Evolutionary conservation across 2,113 vertebrate genomes (phyloP).

Genomic region (Serilophus lunatus): DNA sequence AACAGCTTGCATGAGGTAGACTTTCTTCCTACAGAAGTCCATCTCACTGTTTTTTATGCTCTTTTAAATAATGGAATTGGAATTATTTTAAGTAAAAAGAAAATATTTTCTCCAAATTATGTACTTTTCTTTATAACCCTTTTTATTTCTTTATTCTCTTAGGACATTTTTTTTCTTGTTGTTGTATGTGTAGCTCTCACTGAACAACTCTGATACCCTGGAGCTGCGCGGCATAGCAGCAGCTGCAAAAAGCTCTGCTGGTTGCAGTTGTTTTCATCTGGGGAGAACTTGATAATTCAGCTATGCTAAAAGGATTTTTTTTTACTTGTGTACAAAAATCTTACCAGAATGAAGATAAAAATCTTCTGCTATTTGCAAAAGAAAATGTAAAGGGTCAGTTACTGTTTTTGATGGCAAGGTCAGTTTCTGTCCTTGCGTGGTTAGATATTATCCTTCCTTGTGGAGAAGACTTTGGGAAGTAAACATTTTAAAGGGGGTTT

Average conservation of each 20-base stretch:
- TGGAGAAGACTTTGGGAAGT: neutral
- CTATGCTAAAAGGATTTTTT: neutral
- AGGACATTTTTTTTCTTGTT: neutral
- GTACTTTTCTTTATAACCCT: neutral
- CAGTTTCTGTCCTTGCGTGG: neutral
- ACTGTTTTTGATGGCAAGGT: neutral
- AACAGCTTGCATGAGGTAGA: neutral
- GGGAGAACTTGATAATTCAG: neutral
- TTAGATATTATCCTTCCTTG: neutral
- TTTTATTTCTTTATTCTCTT: neutral
- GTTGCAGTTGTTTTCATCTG: conserved; percentile 24
- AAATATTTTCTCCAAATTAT: neutral
- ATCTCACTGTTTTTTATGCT: neutral
- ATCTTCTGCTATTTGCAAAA: neutral
- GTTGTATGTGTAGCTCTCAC: neutral
- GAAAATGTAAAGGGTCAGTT: neutral
- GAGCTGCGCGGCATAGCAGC: accelerated
- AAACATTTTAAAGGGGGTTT: neutral
- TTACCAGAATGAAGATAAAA: neutral
- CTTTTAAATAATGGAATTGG: neutral
- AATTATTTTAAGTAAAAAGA: neutral
- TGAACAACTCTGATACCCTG: neutral
- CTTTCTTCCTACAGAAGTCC: neutral
- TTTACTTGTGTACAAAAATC: neutral
- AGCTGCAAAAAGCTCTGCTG: neutral